Percentiles rank a stretch among this genome's conserved stretches.
Evolutionary conservation across 64 coral and sea anemone genomes (phyloP).

Genomic region (Acropora tenuis): DNA sequence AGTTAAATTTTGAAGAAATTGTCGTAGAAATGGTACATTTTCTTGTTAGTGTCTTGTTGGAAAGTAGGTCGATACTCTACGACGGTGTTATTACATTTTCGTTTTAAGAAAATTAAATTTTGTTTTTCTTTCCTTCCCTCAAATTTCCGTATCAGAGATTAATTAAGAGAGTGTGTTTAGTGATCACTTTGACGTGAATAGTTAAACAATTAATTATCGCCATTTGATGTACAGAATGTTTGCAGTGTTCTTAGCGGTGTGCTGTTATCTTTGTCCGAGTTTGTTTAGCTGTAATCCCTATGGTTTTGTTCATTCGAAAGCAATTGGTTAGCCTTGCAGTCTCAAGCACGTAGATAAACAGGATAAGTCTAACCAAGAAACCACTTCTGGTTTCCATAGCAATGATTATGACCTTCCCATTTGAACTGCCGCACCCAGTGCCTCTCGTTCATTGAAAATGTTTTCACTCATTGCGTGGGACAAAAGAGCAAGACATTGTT

Average conservation of each 20-base stretch:
- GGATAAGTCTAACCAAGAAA: not conserved
- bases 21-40: too few species aligned
- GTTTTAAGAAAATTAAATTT: too few species aligned
- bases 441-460: too few species aligned
- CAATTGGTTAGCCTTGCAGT: not conserved
- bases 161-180: not conserved
- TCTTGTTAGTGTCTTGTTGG: too few species aligned
- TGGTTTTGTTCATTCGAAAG: conserved; percentile 8
- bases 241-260: conserved; percentile 25
- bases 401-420: not conserved
- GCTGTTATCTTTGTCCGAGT: not conserved
- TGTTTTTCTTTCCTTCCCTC: too few species aligned
- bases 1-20: too few species aligned
- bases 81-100: too few species aligned
- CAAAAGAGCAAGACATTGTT: too few species aligned
- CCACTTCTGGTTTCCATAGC: not conserved
- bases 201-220: not conserved
- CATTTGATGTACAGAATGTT: not conserved
- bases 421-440: too few species aligned
- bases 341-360: not conserved
- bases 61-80: too few species aligned
- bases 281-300: not conserved
- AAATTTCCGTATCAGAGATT: too few species aligned
- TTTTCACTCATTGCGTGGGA: too few species aligned
- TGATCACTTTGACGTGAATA: not conserved